phyloP scores from a whole-genome alignment of 2,797 vertebrate genomes.

The Limosa lapponica region DNA sequence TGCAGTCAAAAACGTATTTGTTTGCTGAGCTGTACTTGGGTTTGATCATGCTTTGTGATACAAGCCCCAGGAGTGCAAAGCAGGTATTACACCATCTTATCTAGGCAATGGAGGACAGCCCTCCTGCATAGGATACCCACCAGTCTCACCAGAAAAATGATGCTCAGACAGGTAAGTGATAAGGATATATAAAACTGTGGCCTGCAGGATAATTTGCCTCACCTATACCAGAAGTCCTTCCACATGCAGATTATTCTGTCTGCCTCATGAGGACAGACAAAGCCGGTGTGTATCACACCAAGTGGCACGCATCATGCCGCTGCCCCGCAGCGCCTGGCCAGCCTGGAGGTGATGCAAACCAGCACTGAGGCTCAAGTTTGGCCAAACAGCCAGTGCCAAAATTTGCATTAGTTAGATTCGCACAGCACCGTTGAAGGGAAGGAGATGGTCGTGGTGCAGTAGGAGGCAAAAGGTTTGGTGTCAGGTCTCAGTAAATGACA shows the following conservation, averaged over 20 bases:
- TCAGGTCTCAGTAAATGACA: neutral
- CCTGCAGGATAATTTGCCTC: neutral
- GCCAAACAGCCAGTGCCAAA: neutral
- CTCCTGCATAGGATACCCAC: constrained; percentile 15
- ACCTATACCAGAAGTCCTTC: neutral
- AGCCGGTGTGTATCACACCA: neutral
- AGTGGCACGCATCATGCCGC: neutral
- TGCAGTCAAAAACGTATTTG: neutral
- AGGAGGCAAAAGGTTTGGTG: neutral
- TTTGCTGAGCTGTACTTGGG: neutral
- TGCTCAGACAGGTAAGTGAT: neutral
- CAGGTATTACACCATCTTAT: neutral
- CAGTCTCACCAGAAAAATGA: neutral
- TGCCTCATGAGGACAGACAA: neutral
- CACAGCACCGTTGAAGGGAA: neutral
- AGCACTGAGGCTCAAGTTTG: neutral
- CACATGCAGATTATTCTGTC: neutral
- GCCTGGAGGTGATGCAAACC: neutral
- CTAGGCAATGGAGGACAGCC: neutral
- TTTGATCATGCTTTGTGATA: neutral
- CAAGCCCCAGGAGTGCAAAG: constrained; percentile 9
- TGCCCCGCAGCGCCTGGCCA: neutral
- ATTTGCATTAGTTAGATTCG: neutral
- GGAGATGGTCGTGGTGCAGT: neutral
- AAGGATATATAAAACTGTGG: neutral